phyloP scores from a whole-genome alignment of 2,113 vertebrate species.

The Notechis scutatus region DNA sequence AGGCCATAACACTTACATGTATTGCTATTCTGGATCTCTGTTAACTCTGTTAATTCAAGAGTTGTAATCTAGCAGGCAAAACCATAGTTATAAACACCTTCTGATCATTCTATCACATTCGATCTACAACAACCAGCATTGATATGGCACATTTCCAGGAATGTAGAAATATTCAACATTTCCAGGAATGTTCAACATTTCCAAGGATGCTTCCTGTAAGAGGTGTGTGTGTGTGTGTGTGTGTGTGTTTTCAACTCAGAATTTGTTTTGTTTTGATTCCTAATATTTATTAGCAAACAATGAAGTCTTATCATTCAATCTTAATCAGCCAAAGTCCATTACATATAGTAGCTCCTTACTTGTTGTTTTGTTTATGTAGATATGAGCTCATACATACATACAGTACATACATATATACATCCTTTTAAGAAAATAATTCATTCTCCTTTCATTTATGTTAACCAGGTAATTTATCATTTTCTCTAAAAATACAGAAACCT shows the following conservation, averaged over 20 bases:
- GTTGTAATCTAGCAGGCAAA: background rate
- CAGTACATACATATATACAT: no score
- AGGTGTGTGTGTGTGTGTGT: background rate
- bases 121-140: background rate
- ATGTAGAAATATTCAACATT: no score
- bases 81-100: background rate
- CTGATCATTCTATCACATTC: background rate
- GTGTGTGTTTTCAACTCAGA: background rate
- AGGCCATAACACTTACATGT: background rate
- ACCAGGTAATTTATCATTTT: background rate
- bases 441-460: background rate
- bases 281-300: background rate
- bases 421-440: background rate
- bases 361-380: background rate
- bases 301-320: background rate
- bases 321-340: background rate
- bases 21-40: background rate
- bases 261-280: background rate
- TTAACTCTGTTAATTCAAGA: background rate
- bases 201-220: background rate
- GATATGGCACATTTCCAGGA: background rate
- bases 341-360: background rate
- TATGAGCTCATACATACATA: background rate
- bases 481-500: background rate
- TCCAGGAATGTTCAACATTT: background rate